A percentile compares a stretch with the other conserved stretches of the same genome.
phyloP scores from a whole-genome alignment of 2,113 vertebrate species.

The Urocynchramus pylzowi region DNA sequence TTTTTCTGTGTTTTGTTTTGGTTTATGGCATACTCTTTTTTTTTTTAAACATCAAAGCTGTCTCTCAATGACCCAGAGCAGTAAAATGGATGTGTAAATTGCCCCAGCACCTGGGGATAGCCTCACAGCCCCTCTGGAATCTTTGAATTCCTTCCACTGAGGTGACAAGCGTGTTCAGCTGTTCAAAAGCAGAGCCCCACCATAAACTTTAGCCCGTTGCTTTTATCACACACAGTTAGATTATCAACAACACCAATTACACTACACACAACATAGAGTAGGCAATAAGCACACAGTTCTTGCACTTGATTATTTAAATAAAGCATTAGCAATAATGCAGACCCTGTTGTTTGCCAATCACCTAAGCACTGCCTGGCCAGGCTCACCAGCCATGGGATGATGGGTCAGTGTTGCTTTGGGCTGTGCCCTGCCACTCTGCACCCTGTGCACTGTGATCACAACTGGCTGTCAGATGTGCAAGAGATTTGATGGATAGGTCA shows the following conservation, averaged over 20 bases:
- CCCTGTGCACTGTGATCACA: neutral
- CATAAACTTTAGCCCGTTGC: neutral
- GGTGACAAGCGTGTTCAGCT: neutral
- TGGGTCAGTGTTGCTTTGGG: neutral
- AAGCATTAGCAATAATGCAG: neutral
- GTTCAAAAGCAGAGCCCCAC: neutral
- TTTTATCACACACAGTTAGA: neutral
- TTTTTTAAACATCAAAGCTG: neutral
- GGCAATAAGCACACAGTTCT: neutral
- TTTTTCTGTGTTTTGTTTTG: neutral
- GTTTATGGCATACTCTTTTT: neutral
- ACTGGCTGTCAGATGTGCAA: accelerated
- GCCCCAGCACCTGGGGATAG: neutral
- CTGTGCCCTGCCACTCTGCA: neutral
- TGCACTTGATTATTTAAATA: neutral
- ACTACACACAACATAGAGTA: accelerated
- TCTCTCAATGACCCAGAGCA: neutral
- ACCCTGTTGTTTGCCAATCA: neutral
- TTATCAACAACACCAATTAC: neutral
- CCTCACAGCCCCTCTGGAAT: neutral
- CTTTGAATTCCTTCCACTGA: neutral
- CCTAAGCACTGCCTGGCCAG: neutral
- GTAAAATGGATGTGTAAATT: neutral
- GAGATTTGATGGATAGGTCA: neutral
- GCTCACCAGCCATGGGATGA: accelerated